These are phyloP conservation scores for Tympanoctomys barrerae DNA, from an alignment of 2,797 vertebrate genomes.

Conservation along the genomic window DNA sequence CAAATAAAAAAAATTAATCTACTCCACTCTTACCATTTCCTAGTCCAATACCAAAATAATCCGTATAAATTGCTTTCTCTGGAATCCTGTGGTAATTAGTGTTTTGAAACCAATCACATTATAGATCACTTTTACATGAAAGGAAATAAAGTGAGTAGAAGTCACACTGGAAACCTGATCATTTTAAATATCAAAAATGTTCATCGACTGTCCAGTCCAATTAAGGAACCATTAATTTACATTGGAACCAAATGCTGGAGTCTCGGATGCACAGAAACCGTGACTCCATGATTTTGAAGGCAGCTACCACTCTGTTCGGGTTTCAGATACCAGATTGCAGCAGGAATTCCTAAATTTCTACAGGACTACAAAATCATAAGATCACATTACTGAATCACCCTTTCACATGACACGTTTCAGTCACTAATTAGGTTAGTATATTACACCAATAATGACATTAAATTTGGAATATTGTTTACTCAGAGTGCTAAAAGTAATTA, in stretches of 20 bases:
- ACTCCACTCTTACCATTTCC: background rate
- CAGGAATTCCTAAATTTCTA: accelerated
- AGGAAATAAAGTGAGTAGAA: background rate
- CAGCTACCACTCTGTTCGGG: accelerated
- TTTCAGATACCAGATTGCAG: accelerated
- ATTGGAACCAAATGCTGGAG: accelerated
- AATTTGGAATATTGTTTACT: background rate
- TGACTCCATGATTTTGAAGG: accelerated
- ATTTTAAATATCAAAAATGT: background rate
- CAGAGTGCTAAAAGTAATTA: background rate
- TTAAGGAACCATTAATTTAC: accelerated
- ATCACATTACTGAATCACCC: background rate
- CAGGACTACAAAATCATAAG: accelerated
- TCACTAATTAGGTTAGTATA: background rate
- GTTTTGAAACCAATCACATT: background rate
- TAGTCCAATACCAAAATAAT: conserved; percentile 38
- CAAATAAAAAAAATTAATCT: background rate
- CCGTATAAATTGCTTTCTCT: background rate
- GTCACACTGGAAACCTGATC: background rate
- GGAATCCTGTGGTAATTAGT: conserved; percentile 8
- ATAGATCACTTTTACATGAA: background rate
- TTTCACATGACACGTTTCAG: background rate
- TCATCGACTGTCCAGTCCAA: background rate
- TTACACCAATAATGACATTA: background rate
- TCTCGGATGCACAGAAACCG: accelerated